Conservation (phyloP, 64 coral and sea anemone species). For the Montipora efflorescens region DNA sequence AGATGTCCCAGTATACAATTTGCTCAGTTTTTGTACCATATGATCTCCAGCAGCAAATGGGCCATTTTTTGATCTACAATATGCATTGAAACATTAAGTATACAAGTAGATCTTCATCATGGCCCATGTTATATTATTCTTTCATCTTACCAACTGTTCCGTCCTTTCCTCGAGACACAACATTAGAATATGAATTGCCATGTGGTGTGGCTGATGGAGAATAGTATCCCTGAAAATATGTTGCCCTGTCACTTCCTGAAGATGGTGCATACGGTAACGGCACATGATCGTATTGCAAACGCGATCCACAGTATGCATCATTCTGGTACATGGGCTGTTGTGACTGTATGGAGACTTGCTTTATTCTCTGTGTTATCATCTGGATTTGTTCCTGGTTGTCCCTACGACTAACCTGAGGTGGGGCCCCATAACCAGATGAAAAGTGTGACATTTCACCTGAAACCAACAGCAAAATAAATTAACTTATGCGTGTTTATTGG, state of each 20-base stretch:
- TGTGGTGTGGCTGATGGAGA: not conserved
- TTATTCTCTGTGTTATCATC: constrained; percentile 56
- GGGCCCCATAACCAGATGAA: not conserved
- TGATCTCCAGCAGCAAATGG: too few species aligned
- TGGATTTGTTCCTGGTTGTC: constrained; percentile 43
- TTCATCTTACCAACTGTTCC: constrained; percentile 19
- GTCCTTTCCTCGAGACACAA: constrained; percentile 31
- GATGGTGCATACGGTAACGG: not conserved
- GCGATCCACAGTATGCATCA: constrained; percentile 5
- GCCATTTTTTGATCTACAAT: too few species aligned
- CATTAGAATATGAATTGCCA: constrained; percentile 35
- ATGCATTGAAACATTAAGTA: too few species aligned
- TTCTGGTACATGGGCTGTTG: not conserved
- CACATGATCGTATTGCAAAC: constrained; percentile 14
- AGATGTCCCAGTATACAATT: too few species aligned
- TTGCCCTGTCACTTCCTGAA: not conserved
- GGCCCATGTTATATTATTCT: too few species aligned
- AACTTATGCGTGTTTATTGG: not conserved
- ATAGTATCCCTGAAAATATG: not conserved
- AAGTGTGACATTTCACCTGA: constrained; percentile 47
- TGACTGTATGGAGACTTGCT: constrained; percentile 32
- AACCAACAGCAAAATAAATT: not conserved
- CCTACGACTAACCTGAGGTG: constrained; percentile 29
- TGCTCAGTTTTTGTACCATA: too few species aligned
- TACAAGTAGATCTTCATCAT: too few species aligned